phyloP scores from a whole-genome alignment of 2,113 vertebrate genomes.

The Pipa parva region DNA sequence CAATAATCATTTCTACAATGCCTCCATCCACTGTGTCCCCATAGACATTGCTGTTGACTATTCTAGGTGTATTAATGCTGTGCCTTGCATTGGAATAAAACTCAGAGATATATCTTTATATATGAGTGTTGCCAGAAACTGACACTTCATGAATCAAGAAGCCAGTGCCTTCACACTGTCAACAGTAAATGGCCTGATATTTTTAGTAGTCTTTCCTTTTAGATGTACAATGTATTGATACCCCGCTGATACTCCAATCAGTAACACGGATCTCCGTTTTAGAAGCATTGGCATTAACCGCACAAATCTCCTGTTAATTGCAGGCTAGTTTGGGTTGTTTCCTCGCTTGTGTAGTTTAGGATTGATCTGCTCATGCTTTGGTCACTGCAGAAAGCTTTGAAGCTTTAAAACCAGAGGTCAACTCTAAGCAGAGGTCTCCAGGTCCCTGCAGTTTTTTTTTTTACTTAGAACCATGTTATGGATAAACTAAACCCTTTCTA shows the following conservation, averaged over 20 bases:
- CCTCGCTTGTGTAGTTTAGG: conserved; percentile 13
- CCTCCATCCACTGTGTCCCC: no score
- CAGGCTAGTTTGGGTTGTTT: conserved; percentile 22
- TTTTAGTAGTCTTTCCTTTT: neutral
- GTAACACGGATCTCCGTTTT: conserved; percentile 11
- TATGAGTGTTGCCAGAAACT: no score
- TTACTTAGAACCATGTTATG: conserved; percentile 4
- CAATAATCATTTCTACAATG: no score
- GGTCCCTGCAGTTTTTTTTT: neutral
- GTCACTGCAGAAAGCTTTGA: conserved; percentile 20
- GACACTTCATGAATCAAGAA: no score
- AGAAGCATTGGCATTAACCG: conserved; percentile 15
- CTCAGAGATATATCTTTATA: no score
- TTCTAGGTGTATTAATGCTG: no score
- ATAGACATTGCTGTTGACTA: no score
- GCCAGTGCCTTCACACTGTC: neutral
- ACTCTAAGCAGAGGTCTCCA: conserved; percentile 7
- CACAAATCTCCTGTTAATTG: conserved; percentile 33
- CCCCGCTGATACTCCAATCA: conserved; percentile 13
- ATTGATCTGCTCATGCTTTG: conserved; percentile 20
- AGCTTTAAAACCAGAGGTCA: conserved; percentile 24
- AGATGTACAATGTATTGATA: conserved; percentile 13
- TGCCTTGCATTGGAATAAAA: no score
- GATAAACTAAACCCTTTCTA: conserved; percentile 30
- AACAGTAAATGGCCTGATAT: conserved; percentile 10